Base-by-base conservation (phyloP, 30 jellyfish, hydroid and myxozoan species). In the Rhopilema esculentum region DNA sequence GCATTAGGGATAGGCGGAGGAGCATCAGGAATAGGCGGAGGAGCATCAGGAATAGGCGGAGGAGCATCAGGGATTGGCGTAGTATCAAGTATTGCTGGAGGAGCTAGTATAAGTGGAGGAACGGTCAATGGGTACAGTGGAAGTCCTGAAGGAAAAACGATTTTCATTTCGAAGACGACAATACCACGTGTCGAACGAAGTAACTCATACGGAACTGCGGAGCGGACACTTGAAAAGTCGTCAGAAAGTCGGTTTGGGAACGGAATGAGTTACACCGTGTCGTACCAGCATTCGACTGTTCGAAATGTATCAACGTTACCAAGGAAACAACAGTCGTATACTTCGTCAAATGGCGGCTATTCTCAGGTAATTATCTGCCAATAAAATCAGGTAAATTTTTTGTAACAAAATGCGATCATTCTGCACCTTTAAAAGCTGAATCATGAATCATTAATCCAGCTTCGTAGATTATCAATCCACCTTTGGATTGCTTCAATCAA, bases 271-370 rank as follows among this genome's bases (percentile, higher is more conserved):
- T 92, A 85, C 66, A 68, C 97, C 16, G 84, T 85, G 50, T 31
- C 97, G 30, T 92, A 92, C 77, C 97, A 92, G 75, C 98, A 92
- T 30, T 84, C 98, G 82, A 76, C 95, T 0, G 92, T 90, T 72
- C 92, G 92, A 16, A 90, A 82, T 32, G 91, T 89, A 4, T 83
- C 97, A 49, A 53, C 97, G 74, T 64, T 95, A 52, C 79, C 79
- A 64, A 94, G 92, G 30, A 69, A 91, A 69, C 85, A 79, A 71
- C 84, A 31, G 63, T 82, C 91, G 29, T 4, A 89, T 18, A n/a
- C 69, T 50, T 26, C 82, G 0, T 61, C 96, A 16, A 0, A 69
- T 1, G 22, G 80, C 26, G 65, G 84, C 33, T 80, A 80, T 48
- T 32, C 85, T 0, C 97, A 88, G 92, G 97, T 88, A 19, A 28